A percentile compares a stretch with the other conserved stretches of the same genome.
phyloP scores from a whole-genome alignment of 2,113 vertebrate genomes.

The Scophthalmus maximus region DNA sequence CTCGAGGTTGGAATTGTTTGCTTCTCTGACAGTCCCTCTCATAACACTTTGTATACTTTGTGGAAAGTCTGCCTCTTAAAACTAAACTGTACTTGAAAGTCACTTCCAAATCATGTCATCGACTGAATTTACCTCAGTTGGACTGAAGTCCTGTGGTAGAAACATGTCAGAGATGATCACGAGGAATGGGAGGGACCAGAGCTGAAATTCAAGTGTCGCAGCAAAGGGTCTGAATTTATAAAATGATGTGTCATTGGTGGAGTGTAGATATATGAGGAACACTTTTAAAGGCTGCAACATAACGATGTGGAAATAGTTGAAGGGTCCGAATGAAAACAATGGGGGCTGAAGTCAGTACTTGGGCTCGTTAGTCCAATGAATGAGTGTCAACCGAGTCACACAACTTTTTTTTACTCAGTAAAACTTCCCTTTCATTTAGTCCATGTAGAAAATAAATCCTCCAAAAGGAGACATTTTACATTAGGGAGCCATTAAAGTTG shows the following conservation, averaged over 20 bases:
- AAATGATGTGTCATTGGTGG: too few species aligned
- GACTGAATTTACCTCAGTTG: too few species aligned
- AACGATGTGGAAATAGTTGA: background rate
- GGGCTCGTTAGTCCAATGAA: background rate
- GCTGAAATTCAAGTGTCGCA: too few species aligned
- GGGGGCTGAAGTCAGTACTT: too few species aligned
- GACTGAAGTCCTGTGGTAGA: too few species aligned
- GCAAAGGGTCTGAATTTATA: too few species aligned
- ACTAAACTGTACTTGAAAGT: too few species aligned
- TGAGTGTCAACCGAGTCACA: background rate
- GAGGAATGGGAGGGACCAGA: too few species aligned
- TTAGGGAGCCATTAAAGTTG: slow-evolving; percentile 2
- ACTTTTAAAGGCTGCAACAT: background rate
- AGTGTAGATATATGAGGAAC: too few species aligned
- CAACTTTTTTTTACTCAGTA: background rate
- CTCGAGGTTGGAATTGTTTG: background rate
- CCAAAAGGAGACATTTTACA: background rate
- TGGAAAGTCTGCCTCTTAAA: background rate
- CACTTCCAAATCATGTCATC: too few species aligned
- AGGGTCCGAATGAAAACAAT: background rate
- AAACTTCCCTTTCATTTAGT: background rate
- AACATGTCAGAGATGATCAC: too few species aligned
- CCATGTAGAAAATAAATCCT: background rate
- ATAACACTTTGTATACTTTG: background rate
- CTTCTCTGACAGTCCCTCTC: background rate